Evolutionary conservation across 2,113 vertebrate species (phyloP).

Genomic region (Clarias magur): DNA sequence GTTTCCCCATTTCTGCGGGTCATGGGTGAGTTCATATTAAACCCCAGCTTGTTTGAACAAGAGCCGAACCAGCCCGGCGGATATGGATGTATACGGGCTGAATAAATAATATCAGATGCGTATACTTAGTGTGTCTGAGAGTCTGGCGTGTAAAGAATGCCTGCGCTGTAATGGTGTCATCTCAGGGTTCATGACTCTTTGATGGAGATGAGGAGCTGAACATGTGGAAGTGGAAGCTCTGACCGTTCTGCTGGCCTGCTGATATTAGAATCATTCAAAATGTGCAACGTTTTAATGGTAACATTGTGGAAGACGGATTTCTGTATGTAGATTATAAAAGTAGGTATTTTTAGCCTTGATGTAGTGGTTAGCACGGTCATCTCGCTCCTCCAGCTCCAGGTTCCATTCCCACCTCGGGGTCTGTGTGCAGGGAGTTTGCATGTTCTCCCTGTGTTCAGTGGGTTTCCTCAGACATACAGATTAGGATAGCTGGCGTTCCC

Average conservation of each 20-base stretch:
- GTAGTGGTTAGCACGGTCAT: no score
- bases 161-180: slow-evolving; percentile 15
- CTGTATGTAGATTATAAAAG: neutral
- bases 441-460: no score
- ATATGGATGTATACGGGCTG: slow-evolving; percentile 13
- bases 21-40: slow-evolving; percentile 43
- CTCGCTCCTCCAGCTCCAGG: no score
- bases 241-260: neutral
- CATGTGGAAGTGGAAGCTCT: slow-evolving; percentile 15
- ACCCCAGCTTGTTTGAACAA: slow-evolving; percentile 30
- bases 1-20: slow-evolving; percentile 36
- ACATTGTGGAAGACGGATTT: neutral
- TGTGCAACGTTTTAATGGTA: neutral
- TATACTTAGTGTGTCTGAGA: slow-evolving; percentile 25
- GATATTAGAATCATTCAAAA: neutral
- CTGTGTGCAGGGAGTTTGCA: no score
- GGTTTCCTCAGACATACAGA: no score
- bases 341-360: neutral
- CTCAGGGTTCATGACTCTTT: slow-evolving; percentile 26
- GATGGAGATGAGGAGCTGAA: slow-evolving; percentile 13
- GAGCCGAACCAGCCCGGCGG: slow-evolving; percentile 17
- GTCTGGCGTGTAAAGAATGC: slow-evolving; percentile 16
- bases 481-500: no score
- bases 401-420: no score
- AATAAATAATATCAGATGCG: slow-evolving; percentile 28